phyloP scores from a whole-genome alignment of 2,888 invertebrate genomes.

The Lasiommata megera region DNA sequence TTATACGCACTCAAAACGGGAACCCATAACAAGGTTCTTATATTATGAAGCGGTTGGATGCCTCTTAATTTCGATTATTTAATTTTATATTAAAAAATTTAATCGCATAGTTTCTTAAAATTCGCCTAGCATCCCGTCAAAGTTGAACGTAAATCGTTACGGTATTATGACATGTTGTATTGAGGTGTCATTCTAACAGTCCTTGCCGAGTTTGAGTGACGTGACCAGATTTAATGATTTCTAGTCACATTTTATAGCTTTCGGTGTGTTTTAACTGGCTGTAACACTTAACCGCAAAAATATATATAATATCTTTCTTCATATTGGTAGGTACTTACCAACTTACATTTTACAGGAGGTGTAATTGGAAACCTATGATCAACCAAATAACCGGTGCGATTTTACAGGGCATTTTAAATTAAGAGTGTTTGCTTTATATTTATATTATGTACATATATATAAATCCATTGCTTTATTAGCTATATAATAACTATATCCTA shows the following conservation, averaged over 20 bases:
- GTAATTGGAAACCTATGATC: no score
- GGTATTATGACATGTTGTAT: conserved; percentile 54
- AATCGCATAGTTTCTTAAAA: no score
- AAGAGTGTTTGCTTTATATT: no score
- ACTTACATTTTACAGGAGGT: no score
- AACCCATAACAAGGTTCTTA: neutral
- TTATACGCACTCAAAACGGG: neutral
- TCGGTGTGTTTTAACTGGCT: conserved; percentile 10
- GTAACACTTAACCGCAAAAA: neutral
- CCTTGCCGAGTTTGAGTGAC: conserved; percentile 60
- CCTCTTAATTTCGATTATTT: neutral
- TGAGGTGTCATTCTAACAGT: conserved; percentile 59
- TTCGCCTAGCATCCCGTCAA: conserved; percentile 38
- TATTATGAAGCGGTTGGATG: neutral
- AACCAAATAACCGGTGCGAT: no score
- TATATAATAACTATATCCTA: neutral
- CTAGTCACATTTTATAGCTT: conserved; percentile 20
- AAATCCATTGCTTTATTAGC: neutral
- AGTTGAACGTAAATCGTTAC: conserved; percentile 57
- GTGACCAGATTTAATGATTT: conserved; percentile 55
- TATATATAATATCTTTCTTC: neutral
- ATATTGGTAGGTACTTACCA: neutral
- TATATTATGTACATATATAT: neutral
- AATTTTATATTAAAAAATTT: no score
- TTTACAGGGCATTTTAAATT: no score